Percentiles rank a stretch among this genome's conserved stretches.
Conservation (phyloP, 2,113 vertebrate species). For the Lucifuga dentata region DNA sequence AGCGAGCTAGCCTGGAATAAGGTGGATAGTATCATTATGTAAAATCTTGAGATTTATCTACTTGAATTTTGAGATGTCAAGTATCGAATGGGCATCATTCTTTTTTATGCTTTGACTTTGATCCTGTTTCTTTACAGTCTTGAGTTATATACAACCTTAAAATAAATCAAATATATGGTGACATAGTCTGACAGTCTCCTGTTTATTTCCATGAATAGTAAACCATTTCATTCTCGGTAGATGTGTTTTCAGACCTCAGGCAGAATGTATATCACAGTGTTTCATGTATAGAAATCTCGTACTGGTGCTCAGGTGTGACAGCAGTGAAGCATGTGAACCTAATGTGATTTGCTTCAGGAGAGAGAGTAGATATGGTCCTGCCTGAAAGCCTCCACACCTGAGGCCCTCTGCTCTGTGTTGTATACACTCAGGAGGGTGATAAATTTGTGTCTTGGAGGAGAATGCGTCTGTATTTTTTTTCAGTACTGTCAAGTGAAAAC, state of each 20-base stretch:
- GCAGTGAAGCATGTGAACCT: conserved; percentile 22
- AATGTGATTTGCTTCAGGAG: conserved; percentile 23
- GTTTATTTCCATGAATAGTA: too few species aligned
- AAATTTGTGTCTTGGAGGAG: background rate
- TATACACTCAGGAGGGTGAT: background rate
- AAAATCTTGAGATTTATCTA: too few species aligned
- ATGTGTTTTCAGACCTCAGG: background rate
- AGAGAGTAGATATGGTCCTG: conserved; percentile 28
- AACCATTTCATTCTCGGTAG: conserved; percentile 1
- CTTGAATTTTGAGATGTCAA: too few species aligned
- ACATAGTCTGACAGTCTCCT: too few species aligned
- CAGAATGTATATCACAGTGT: conserved; percentile 11
- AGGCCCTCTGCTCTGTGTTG: background rate
- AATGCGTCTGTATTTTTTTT: background rate
- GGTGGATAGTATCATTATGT: too few species aligned
- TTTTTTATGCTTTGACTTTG: too few species aligned
- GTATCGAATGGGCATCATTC: too few species aligned
- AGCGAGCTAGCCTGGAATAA: too few species aligned
- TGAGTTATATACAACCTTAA: too few species aligned
- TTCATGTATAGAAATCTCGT: background rate
- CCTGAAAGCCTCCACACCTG: conserved; percentile 42
- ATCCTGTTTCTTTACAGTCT: too few species aligned
- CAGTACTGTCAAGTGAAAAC: background rate
- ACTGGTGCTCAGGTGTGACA: conserved; percentile 49
- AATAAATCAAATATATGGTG: too few species aligned